Evolutionary conservation across 2,888 invertebrate genomes (phyloP), one percentile per base, ranked within the genome.

Genomic region (Ophion costatus): DNA sequence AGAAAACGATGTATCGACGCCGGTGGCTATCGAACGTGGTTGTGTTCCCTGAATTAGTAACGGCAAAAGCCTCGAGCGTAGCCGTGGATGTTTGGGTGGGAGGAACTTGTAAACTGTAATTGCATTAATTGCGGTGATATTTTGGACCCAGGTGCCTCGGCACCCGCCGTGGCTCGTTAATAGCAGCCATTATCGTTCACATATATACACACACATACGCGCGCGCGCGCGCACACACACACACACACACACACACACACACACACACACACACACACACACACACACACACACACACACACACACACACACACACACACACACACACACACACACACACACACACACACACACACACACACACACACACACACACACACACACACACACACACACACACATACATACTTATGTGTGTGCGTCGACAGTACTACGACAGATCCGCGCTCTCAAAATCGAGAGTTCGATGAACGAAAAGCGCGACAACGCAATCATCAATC

Each of bases 61-160:
- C 76, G 78, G 45, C 76, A 61, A 85, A 69, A 73, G 82, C 82
- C 74, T 67, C 71, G 73, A 84, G 83, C 78, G 66, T 45, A 80
- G 79, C 77, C 70, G 80, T 74, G 79, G 82, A 66, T 82, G 67
- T 80, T 74, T 73, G 87, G 88, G 89, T 88, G 87, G 91, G 90
- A 92, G 91, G 90, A 90, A 91, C 92, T 92, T 92, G 92, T 92
- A 92, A 92, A 92, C 92, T 92, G 92, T 93, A 93, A 93, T 93
- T 93, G 93, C 93, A 92, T 93, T 93, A 92, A 92, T 93, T 92
- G 92, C 90, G 92, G 92, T 90, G 92, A 92, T 92, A 92, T 92
- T 92, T 92, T 91, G 92, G 92, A 91, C 92, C 93, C 93, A 93
- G 93, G 93, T 93, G 93, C 89, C 89, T 89, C 90, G 89, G 90